Evolutionary conservation across 2,797 vertebrate species (phyloP).

Genomic region (Lycodopsis pacificus): DNA sequence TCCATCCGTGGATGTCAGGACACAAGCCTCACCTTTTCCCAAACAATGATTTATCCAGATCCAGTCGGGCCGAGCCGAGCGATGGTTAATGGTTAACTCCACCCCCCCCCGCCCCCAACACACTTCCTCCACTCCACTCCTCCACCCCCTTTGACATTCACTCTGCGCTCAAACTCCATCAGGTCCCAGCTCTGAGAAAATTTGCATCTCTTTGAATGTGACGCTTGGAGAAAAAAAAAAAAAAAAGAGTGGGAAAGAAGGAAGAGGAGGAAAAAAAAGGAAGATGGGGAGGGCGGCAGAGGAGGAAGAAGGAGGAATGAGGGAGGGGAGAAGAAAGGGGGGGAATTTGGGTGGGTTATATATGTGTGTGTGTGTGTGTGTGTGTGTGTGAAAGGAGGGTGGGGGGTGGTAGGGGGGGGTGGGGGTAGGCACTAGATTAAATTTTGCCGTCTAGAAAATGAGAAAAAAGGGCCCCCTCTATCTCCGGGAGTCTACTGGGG

Average conservation of each 20-base stretch:
- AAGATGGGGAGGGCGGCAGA: slow-evolving; percentile 44
- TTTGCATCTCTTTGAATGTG: slow-evolving; percentile 99
- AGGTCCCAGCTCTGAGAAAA: slow-evolving; percentile 91
- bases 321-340: slow-evolving; percentile 41
- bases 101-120: no score
- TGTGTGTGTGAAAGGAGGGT: slow-evolving; percentile 15
- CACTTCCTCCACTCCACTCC: slow-evolving; percentile 43
- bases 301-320: slow-evolving; percentile 38
- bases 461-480: slow-evolving; percentile 94
- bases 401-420: not conserved
- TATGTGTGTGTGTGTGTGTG: slow-evolving; percentile 2
- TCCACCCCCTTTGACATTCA: slow-evolving; percentile 90
- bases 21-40: slow-evolving; percentile 11
- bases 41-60: not conserved
- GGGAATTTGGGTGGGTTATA: slow-evolving; percentile 22
- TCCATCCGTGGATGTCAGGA: not conserved
- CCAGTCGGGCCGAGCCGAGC: not conserved
- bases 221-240: slow-evolving; percentile 81
- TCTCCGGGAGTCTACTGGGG: slow-evolving; percentile 98
- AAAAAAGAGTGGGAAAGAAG: slow-evolving; percentile 48
- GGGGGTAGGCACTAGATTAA: slow-evolving; percentile 94
- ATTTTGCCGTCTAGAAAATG: slow-evolving; percentile 99
- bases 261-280: slow-evolving; percentile 60
- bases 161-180: slow-evolving; percentile 90
- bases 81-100: not conserved